A percentile compares a stretch with the other conserved stretches of the same genome.
Evolutionary conservation across 2,113 vertebrate species (phyloP).

Genomic region (Takifugu bimaculatus): DNA sequence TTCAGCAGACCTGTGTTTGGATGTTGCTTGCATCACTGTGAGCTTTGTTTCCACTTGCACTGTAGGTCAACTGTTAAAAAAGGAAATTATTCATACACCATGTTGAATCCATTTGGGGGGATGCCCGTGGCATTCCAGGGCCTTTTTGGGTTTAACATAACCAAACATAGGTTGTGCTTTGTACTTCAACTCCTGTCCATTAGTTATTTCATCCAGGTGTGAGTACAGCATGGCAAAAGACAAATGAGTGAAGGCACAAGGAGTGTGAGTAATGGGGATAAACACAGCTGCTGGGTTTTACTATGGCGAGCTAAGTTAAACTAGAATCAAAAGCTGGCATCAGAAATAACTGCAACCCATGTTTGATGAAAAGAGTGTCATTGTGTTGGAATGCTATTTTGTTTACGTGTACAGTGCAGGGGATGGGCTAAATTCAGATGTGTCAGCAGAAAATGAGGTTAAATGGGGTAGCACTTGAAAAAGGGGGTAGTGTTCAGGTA

Average conservation of each 20-base stretch:
- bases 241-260: constrained; percentile 49
- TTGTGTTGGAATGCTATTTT: constrained; percentile 58
- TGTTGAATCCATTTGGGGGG: constrained; percentile 71
- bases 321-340: constrained; percentile 32
- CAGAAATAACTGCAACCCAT: neutral
- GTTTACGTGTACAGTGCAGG: constrained; percentile 35
- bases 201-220: constrained; percentile 39
- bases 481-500: constrained; percentile 48
- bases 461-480: constrained; percentile 15
- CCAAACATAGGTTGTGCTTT: constrained; percentile 28
- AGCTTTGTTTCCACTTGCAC: constrained; percentile 47
- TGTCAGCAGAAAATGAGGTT: constrained; percentile 56
- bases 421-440: constrained; percentile 31
- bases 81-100: constrained; percentile 69
- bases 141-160: constrained; percentile 39
- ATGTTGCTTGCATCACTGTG: constrained; percentile 37
- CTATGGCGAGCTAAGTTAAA: constrained; percentile 60
- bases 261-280: constrained; percentile 64
- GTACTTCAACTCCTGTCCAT: constrained; percentile 40
- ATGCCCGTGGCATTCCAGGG: constrained; percentile 44
- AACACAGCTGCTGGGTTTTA: constrained; percentile 71
- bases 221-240: constrained; percentile 29
- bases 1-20: constrained; percentile 49
- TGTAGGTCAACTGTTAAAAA: constrained; percentile 52
- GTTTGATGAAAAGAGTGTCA: constrained; percentile 25